These are phyloP conservation scores for Platygyra sinensis DNA, from an alignment of 64 coral and sea anemone genomes.

Conservation along the genomic window DNA sequence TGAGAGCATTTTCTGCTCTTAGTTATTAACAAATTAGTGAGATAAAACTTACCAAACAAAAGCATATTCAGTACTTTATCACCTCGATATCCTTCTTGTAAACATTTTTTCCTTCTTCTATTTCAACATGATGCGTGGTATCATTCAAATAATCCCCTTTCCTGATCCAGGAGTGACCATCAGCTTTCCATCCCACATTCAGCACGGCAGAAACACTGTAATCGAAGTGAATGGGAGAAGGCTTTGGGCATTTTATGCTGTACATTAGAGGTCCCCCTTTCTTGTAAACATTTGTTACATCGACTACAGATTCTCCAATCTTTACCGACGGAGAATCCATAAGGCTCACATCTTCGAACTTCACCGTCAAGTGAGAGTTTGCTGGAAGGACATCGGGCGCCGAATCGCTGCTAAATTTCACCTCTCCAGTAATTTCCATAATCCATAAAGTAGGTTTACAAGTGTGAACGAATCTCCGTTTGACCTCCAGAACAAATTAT, in stretches of 20 bases:
- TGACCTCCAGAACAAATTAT: too few relatives aligned
- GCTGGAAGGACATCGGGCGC: slow-evolving; percentile 33
- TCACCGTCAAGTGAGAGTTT: slow-evolving; percentile 56
- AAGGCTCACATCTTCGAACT: slow-evolving; percentile 57
- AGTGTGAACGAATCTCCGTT: not conserved
- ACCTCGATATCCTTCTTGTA: slow-evolving; percentile 67
- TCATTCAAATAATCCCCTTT: slow-evolving; percentile 64
- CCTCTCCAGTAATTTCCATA: slow-evolving; percentile 72
- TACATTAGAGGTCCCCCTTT: slow-evolving; percentile 41
- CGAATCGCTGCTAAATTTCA: slow-evolving; percentile 21
- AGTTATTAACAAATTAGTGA: not conserved
- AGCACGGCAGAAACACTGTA: slow-evolving; percentile 80
- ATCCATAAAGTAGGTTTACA: not conserved
- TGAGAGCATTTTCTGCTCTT: not conserved
- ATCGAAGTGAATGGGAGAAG: slow-evolving; percentile 1
- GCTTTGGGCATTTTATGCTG: slow-evolving; percentile 57
- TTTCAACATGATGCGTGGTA: slow-evolving; percentile 36
- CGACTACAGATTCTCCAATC: slow-evolving; percentile 43
- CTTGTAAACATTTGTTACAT: slow-evolving; percentile 32
- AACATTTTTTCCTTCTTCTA: slow-evolving; percentile 4
- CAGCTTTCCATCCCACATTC: slow-evolving; percentile 80
- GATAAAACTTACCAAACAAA: not conserved
- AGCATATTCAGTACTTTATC: slow-evolving; percentile 6
- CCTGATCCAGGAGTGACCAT: slow-evolving; percentile 59
- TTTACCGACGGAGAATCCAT: slow-evolving; percentile 40